Evolutionary conservation across 2,888 invertebrate species (phyloP).

Genomic region (Sarcophaga rosellei): DNA sequence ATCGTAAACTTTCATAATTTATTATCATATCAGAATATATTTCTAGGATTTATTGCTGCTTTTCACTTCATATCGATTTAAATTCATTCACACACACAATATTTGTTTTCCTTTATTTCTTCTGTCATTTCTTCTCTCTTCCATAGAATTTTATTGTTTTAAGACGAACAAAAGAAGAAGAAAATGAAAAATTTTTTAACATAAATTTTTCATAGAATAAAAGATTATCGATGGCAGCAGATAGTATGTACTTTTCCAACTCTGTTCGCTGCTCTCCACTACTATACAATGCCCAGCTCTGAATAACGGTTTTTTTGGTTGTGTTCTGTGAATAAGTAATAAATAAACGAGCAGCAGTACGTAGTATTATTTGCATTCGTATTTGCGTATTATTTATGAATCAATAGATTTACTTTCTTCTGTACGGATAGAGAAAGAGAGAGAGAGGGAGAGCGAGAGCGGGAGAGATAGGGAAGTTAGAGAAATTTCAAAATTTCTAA

Average conservation of each 20-base stretch:
- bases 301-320: neutral
- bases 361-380: neutral
- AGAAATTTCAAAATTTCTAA: neutral
- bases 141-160: slow-evolving; percentile 10
- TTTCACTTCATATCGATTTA: slow-evolving; percentile 17
- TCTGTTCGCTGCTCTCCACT: neutral
- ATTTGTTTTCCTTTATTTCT: neutral
- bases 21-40: slow-evolving; percentile 20
- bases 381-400: neutral
- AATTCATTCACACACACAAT: neutral
- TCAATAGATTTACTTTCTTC: neutral
- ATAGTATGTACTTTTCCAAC: neutral
- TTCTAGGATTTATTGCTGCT: neutral
- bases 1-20: neutral
- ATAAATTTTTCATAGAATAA: slow-evolving; percentile 21
- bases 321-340: neutral
- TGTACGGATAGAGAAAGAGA: too few species aligned
- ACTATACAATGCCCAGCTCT: neutral
- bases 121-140: neutral
- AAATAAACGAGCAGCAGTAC: too few species aligned
- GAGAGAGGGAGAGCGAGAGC: too few species aligned
- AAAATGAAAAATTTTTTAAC: neutral
- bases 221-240: neutral
- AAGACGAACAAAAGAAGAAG: neutral
- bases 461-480: neutral